These are phyloP conservation scores for Tetropium fuscum DNA, from an alignment of 2,888 invertebrate genomes.

Conservation along the genomic window DNA sequence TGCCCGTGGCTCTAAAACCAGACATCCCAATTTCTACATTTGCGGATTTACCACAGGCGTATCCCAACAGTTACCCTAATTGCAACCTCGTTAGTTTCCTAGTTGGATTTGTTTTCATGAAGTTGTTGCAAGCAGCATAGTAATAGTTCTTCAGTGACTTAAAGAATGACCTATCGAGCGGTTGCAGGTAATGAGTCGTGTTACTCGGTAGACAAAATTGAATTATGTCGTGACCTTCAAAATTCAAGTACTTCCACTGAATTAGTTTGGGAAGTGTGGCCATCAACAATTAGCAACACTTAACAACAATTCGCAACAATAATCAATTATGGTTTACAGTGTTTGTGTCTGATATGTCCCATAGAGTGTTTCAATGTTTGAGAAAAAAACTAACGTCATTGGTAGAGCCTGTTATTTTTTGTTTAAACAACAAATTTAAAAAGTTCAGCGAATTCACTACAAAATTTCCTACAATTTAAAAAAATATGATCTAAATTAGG, in stretches of 20 bases:
- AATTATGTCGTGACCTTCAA: background rate
- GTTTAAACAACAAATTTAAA: no score
- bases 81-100: slow-evolving; percentile 26
- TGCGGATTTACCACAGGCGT: slow-evolving; percentile 40
- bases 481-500: no score
- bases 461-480: no score
- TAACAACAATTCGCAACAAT: no score
- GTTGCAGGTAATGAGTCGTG: background rate
- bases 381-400: no score
- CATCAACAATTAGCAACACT: background rate
- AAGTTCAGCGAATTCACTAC: no score
- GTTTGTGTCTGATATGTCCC: no score
- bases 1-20: slow-evolving; percentile 42
- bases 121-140: background rate
- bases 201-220: background rate
- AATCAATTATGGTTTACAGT: no score
- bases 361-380: no score
- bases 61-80: slow-evolving; percentile 38
- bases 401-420: no score
- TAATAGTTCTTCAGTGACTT: background rate
- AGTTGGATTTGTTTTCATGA: slow-evolving; percentile 27
- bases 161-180: background rate
- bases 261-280: background rate
- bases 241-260: background rate
- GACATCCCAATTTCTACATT: slow-evolving; percentile 41